Conservation (phyloP, 2,888 invertebrate species). For the Meloe dianella region DNA sequence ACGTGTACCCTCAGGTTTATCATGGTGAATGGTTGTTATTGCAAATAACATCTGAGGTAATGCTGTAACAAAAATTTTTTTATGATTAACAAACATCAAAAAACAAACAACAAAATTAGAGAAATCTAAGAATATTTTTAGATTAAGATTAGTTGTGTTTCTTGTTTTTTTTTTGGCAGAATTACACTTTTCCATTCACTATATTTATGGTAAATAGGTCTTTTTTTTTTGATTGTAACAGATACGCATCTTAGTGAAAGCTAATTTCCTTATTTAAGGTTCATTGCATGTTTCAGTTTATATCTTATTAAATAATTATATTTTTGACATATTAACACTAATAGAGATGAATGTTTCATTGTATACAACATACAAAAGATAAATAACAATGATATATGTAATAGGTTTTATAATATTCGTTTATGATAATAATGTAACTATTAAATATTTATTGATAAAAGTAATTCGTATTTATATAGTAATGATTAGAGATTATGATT, state of each 20-base stretch:
- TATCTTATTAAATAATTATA: slow-evolving; percentile 9
- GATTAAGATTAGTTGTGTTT: too few relatives aligned
- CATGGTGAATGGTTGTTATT: slow-evolving; percentile 54
- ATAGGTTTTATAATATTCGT: too few relatives aligned
- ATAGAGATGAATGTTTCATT: not conserved
- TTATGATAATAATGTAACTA: too few relatives aligned
- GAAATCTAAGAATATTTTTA: not conserved
- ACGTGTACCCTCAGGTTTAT: slow-evolving; percentile 50
- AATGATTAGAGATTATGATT: slow-evolving; percentile 15
- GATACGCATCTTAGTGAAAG: slow-evolving; percentile 33
- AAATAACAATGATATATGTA: too few relatives aligned
- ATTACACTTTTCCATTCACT: slow-evolving; percentile 22
- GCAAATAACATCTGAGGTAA: slow-evolving; percentile 36
- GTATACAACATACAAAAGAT: too few relatives aligned
- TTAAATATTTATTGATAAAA: too few relatives aligned
- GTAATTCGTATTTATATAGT: too few relatives aligned
- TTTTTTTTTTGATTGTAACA: not conserved
- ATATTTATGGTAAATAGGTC: not conserved
- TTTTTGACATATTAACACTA: not conserved
- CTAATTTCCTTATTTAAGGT: slow-evolving; percentile 27
- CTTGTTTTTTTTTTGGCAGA: not conserved
- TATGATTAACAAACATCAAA: not conserved
- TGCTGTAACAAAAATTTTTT: slow-evolving; percentile 38
- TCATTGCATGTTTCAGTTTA: slow-evolving; percentile 29
- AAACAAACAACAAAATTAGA: not conserved